Base-by-base conservation (phyloP, 2,888 invertebrate genomes). In the Megastigmus dorsalis region DNA sequence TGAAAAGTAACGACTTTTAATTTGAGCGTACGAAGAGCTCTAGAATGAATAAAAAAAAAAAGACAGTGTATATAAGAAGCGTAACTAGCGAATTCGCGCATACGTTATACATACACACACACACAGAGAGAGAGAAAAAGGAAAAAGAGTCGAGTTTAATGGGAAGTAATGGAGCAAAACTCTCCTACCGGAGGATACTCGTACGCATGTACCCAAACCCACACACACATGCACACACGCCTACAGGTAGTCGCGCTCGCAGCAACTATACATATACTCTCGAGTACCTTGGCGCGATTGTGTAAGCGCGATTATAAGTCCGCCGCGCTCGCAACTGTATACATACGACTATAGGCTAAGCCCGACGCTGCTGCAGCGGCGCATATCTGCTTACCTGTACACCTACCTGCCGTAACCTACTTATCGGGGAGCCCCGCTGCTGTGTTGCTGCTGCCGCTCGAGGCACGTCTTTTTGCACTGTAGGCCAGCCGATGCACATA, bases 401-500 rank as follows among this genome's bases (percentile, higher is more conserved):
- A 26, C 72, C 79, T 78, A 80, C 77, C 75, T 79, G 78, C 67
- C 76, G 79, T 79, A 81, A 79, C 81, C 80, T 80, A 82, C 80
- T 82, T 82, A 80, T 75, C 52, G 54, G 38, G 15, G n/a, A n/a
- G n/a, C n/a, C n/a, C n/a, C n/a, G n/a, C n/a, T n/a, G n/a, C n/a
- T n/a, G n/a, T n/a, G n/a, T n/a, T n/a, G n/a, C n/a, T n/a, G n/a
- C n/a, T n/a, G n/a, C n/a, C n/a, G n/a, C n/a, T 20, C 59, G 45
- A 36, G 43, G 43, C 66, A 30, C 43, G 43, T 30, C 55, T 54
- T 38, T 50, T n/a, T n/a, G n/a, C n/a, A 15, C 26, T n/a, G 33
- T 48, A 28, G 9, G 10, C 23, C 23, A 9, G 20, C 66, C 28
- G 45, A 28, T n/a, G 15, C 30, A 9, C n/a, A 52, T 13, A 10